A percentile compares a stretch with the other conserved stretches of the same genome.
Evolutionary conservation across 1,140 invertebrate genomes (phyloP).

Genomic region (Pachyrhynchus sulphureomaculatus): DNA sequence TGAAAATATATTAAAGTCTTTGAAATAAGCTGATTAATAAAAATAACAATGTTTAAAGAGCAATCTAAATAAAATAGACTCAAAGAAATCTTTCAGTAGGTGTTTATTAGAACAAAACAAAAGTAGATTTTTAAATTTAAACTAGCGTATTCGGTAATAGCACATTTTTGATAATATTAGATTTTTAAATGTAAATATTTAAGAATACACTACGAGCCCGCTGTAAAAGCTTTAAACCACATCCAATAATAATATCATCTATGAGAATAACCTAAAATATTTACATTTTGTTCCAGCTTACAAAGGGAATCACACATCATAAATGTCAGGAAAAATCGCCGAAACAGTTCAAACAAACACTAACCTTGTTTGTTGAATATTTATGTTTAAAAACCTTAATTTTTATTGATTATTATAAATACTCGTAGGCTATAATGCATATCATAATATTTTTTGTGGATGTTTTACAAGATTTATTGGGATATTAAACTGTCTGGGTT

Average conservation of each 20-base stretch:
- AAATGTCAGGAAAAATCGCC: constrained; percentile 22
- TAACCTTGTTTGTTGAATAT: constrained; percentile 28
- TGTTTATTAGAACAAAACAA: too few species aligned
- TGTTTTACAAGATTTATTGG: constrained; percentile 10
- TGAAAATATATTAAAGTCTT: too few species aligned
- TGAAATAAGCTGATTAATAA: too few species aligned
- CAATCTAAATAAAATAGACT: too few species aligned
- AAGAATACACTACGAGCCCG: too few species aligned
- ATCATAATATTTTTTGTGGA: constrained; percentile 1
- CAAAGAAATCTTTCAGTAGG: too few species aligned
- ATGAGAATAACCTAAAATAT: constrained; percentile 23
- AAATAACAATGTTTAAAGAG: too few species aligned
- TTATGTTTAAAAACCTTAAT: constrained; percentile 14
- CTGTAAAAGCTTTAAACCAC: background rate
- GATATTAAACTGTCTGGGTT: background rate
- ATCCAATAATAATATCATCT: constrained; percentile 17
- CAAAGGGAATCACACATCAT: constrained; percentile 23
- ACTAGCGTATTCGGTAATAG: too few species aligned
- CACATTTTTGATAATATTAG: too few species aligned
- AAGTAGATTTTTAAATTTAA: too few species aligned
- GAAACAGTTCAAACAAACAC: constrained; percentile 24
- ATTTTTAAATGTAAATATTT: too few species aligned
- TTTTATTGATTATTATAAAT: constrained; percentile 22
- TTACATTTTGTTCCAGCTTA: constrained; percentile 10
- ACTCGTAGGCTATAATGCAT: constrained; percentile 11